Base-by-base conservation (phyloP, 2,797 vertebrate species). In the Acipenser ruthenus region DNA sequence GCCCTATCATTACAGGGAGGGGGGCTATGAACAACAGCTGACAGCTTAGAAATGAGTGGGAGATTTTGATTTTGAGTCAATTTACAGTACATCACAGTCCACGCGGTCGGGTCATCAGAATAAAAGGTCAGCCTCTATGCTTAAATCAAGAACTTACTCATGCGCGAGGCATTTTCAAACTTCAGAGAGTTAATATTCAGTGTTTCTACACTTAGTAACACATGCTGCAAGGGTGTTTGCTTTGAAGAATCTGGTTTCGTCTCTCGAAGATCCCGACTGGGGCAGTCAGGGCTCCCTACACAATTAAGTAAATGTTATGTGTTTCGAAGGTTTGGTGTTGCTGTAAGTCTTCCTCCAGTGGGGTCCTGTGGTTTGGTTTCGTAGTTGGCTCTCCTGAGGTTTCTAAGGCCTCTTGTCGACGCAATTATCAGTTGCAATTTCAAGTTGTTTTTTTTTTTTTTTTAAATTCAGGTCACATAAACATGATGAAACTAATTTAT, bases 191-290 rank as follows among this genome's bases (percentile, higher is more conserved):
- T 50, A 18, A 60, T 59, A 62, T 62, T 64, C 37, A 64, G 59
- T 8, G n/a, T 23, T 12, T 62, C 62, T 50, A 58, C 49, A 55
- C 69, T 70, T 68, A 72, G n/a, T 62, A 37, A 60, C 64, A 60
- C 50, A 55, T 15, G 51, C 70, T 76, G 71, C 73, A 72, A 62
- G 77, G 75, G 79, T 83, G 80, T 85, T 86, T 82, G 78, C 80
- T 77, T 70, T 79, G 74, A 48, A 59, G 70, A 71, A 71, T 74
- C 75, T 65, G 62, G 68, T 65, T 37, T 58, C 58, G 64, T 66
- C 66, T 69, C 64, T 62, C 50, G 72, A 69, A 47, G 58, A 15
- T 63, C 58, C 65, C 67, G 18, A 71, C 74, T 72, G 61, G 56
- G 63, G 49, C 67, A 70, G 75, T 65, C 52, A 80, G 70, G 5